Conservation (phyloP, 2,113 vertebrate genomes). For the Lampris incognitus region DNA sequence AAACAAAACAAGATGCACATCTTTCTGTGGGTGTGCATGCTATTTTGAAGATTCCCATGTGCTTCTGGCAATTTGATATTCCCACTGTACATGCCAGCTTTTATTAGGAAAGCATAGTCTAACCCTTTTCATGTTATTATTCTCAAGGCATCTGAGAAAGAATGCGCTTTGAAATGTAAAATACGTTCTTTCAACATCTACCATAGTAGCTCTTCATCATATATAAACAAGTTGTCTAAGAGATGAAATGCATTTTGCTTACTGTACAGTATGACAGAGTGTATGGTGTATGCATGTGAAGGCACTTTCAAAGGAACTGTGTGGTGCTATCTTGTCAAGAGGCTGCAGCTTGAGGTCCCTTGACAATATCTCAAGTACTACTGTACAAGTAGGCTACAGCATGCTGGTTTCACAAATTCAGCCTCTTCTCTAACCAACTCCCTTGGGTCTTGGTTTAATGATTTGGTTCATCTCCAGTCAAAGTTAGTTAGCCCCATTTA, state of each 20-base stretch:
- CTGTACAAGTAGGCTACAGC: background rate
- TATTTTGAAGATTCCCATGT: constrained; percentile 1
- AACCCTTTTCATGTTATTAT: constrained; percentile 41
- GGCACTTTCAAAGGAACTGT: background rate
- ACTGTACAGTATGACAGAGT: constrained; percentile 2
- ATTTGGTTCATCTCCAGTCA: constrained; percentile 20
- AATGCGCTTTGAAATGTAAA: constrained; percentile 67
- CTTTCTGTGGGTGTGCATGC: background rate
- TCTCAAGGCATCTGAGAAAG: constrained; percentile 38
- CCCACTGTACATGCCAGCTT: constrained; percentile 4
- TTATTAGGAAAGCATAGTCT: constrained; percentile 35
- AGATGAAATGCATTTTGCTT: constrained; percentile 30
- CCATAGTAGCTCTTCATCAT: constrained; percentile 15
- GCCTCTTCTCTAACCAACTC: background rate
- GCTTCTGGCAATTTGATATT: constrained; percentile 1
- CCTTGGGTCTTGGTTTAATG: constrained; percentile 16
- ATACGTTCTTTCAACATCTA: constrained; percentile 41
- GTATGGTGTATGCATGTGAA: background rate
- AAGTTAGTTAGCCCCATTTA: constrained; percentile 21
- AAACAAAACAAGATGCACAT: background rate
- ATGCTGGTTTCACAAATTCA: background rate
- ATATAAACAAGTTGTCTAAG: constrained; percentile 43
- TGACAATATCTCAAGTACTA: background rate
- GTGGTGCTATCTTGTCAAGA: background rate
- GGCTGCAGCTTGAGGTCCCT: background rate